phyloP scores from a whole-genome alignment of 2,888 invertebrate genomes.

The Kuschelorhynchus macadamiae region DNA sequence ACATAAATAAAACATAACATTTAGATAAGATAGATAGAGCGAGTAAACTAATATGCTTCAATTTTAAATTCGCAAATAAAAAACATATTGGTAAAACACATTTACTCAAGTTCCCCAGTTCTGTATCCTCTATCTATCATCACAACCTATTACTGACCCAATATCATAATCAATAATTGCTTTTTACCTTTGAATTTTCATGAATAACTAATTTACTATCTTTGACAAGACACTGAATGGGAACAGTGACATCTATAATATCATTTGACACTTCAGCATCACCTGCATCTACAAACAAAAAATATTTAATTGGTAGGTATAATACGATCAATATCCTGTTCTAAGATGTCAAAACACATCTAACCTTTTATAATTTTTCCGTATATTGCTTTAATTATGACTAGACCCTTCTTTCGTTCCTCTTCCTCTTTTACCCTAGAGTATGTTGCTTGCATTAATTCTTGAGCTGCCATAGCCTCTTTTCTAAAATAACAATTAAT shows the following conservation, averaged over 20 bases:
- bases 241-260: conserved; percentile 93
- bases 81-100: too few relatives aligned
- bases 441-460: conserved; percentile 93
- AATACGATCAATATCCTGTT: too few relatives aligned
- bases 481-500: conserved; percentile 58
- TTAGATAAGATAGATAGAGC: too few relatives aligned
- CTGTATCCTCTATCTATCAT: too few relatives aligned
- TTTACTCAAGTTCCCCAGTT: too few relatives aligned
- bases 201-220: conserved; percentile 90
- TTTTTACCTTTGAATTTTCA: conserved; percentile 87
- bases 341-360: too few relatives aligned
- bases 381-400: conserved; percentile 88
- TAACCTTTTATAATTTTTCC: conserved; percentile 75
- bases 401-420: conserved; percentile 84
- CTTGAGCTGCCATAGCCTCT: conserved; percentile 89
- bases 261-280: conserved; percentile 68
- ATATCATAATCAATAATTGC: too few relatives aligned
- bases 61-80: too few relatives aligned
- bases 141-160: too few relatives aligned
- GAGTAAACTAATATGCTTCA: too few relatives aligned
- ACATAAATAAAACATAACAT: too few relatives aligned
- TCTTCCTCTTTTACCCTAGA: conserved; percentile 87
- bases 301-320: too few relatives aligned
- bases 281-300: conserved; percentile 44
- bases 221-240: conserved; percentile 93